Base-by-base conservation (phyloP, 2,797 vertebrate species). In the Acrossocheilus fasciatus region DNA sequence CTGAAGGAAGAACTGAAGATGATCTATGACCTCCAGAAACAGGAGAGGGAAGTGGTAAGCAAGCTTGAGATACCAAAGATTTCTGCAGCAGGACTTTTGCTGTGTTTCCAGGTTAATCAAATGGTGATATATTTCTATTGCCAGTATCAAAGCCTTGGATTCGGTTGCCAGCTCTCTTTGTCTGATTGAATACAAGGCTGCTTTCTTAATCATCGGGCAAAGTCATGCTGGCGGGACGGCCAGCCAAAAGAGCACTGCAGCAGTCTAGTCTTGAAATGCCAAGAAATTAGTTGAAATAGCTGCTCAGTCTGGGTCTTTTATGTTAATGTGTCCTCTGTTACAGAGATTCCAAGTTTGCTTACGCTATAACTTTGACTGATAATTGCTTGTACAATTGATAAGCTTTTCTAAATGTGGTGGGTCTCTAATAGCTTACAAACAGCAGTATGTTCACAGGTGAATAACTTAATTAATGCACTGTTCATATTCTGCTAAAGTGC, bases 1-100 rank as follows among this genome's bases (percentile, higher is more conserved):
- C 73, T 88, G 66, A 89, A 41, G 89, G 95, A 96, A 26, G 94
- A 97, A 18, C 95, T 97, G 79, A 93, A 94, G 81, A 93, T 95
- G 26, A 96, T 90, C 47, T 54, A 81, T 30, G 62, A 90, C 54
- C 86, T 89, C 4, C 88, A 88, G 47, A 80, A 85, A 66, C 79
- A 83, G 64, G 84, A 89, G 52, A 85, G 81, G 15, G 47, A 89
- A 69, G 73, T 82, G 82, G 88, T 91, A 57, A 88, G 66, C 18
- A 23, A 36, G 12, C 34, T 96, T 88, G 92, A 93, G 74, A 74
- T 36, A n/a, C 30, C 70, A 36, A 69, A 52, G 23, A 26, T 59
- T 68, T 36, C 64, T 72, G 26, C 66, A 76, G 57, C 39, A 66
- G 94, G 94, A 89, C 93, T 95, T 77, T 95, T 96, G 84, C 74